Base-by-base conservation (phyloP, 2,888 invertebrate species). In the Junonia oenone region DNA sequence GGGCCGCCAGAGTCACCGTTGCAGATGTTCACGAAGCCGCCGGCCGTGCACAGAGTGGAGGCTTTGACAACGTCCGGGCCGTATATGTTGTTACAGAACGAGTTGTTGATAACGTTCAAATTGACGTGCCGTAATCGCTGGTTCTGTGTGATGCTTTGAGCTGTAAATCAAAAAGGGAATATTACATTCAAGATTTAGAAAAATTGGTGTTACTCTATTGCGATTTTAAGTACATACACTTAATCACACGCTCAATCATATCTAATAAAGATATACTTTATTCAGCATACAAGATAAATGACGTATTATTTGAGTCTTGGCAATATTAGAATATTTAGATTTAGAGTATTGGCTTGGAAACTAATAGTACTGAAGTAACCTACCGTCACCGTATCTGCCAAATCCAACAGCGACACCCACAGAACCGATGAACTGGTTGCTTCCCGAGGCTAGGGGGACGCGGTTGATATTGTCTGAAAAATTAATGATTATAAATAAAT, bases 1-100 rank as follows among this genome's bases (percentile, higher is more conserved):
- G 75, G 71, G n/a, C 77, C 80, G 0, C 81, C 81, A n/a, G 73
- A 71, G 63, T 80, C 79, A 0, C 76, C 73, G 9, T 68, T 75
- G 69, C 91, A 91, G 1, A 81, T 77, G 33, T 82, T 77, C 48
- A 57, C 71, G 1, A 76, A 73, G 2, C 67, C 67, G 2, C 63
- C 61, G 51, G 73, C 68, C 61, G 75, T 71, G 76, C 83, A 74
- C 68, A 83, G 56, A 27, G 83, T 81, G 0, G 68, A 68, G 0
- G 53, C 57, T 3, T 70, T 66, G 11, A 90, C 69, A 8, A 31
- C 26, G 3, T 71, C 65, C 6, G 2, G 9, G 0, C 81, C 73
- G 67, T 74, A 91, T 9, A 64, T 62, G 2, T 65, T 29, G 2
- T 68, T 68, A 65, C 91, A 91, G n/a, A 64, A 61, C 0, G 56